phyloP scores from a whole-genome alignment of 2,888 invertebrate species.

The Andrena haemorrhoa region DNA sequence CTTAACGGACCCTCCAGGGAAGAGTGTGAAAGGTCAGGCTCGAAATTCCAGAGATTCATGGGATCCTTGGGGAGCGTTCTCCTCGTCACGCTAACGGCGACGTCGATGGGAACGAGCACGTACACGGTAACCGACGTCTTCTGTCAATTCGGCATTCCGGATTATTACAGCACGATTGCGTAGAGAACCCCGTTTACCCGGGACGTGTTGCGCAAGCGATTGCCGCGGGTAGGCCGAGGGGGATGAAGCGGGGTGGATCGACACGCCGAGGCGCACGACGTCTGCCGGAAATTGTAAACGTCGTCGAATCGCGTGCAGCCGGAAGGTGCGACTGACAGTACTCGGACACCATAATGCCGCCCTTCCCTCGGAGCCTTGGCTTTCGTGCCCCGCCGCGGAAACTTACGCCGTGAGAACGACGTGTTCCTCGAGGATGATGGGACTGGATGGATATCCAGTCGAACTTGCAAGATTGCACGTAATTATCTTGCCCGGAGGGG shows the following conservation, averaged over 20 bases:
- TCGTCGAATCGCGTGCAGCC: conserved; percentile 78
- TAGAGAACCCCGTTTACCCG: conserved; percentile 66
- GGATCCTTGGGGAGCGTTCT: background rate
- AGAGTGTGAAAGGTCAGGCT: background rate
- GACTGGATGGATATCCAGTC: conserved; percentile 34
- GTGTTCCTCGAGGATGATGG: conserved; percentile 42
- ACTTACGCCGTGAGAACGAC: conserved; percentile 47
- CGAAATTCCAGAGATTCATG: background rate
- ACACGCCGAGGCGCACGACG: conserved; percentile 60
- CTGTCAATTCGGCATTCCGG: conserved; percentile 67
- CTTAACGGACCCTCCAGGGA: too few species aligned
- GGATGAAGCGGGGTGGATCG: conserved; percentile 35
- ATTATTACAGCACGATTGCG: conserved; percentile 69
- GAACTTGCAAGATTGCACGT: conserved; percentile 59
- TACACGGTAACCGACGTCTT: conserved; percentile 57
- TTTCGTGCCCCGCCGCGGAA: conserved; percentile 59
- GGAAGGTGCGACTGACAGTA: conserved; percentile 80
- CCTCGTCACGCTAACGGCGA: conserved; percentile 11
- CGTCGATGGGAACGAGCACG: conserved; percentile 38
- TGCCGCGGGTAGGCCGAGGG: conserved; percentile 26
- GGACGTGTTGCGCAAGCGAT: conserved; percentile 62
- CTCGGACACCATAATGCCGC: conserved; percentile 69
- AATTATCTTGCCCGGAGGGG: conserved; percentile 48
- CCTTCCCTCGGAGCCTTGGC: conserved; percentile 52
- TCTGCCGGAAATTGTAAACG: conserved; percentile 79